Percentiles rank a stretch among this genome's conserved stretches.
phyloP scores from a whole-genome alignment of 1,140 invertebrate species.

The Diploscapter pachys region DNA sequence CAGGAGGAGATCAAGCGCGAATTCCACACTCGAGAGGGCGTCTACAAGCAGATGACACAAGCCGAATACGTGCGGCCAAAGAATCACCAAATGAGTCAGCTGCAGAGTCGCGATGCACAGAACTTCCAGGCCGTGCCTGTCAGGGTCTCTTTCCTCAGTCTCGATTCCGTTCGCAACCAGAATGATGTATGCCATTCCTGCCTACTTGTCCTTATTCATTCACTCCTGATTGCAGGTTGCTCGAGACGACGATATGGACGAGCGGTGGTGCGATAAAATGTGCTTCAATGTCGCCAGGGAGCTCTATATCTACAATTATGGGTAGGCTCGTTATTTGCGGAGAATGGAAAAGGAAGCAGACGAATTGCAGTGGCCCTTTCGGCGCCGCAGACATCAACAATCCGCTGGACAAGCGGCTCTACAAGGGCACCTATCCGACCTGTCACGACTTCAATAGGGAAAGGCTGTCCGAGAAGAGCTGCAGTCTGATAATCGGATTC shows the following conservation, averaged over 20 bases:
- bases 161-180: slow-evolving; percentile 9
- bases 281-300: slow-evolving; percentile 97
- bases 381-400: slow-evolving; percentile 81
- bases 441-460: slow-evolving; percentile 95
- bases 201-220: background rate
- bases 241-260: slow-evolving; percentile 20
- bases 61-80: slow-evolving; percentile 69
- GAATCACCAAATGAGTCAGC: slow-evolving; percentile 5
- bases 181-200: background rate
- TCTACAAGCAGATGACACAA: slow-evolving; percentile 83
- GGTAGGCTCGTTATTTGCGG: slow-evolving; percentile 66
- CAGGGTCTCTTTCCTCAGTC: slow-evolving; percentile 15
- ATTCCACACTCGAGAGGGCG: slow-evolving; percentile 88
- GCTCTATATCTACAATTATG: slow-evolving; percentile 92
- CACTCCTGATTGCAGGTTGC: background rate
- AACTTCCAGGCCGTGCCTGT: background rate
- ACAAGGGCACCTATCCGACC: slow-evolving; percentile 96
- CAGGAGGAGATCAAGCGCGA: slow-evolving; percentile 87
- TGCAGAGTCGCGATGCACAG: slow-evolving; percentile 6
- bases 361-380: slow-evolving; percentile 49
- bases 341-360: slow-evolving; percentile 37
- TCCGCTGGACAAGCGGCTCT: slow-evolving; percentile 92
- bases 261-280: slow-evolving; percentile 70
- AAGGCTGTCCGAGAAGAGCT: slow-evolving; percentile 67
- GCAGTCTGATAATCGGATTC: slow-evolving; percentile 82